Evolutionary conservation across 2,113 vertebrate species (phyloP).

Genomic region (Notarius lentiginosus): DNA sequence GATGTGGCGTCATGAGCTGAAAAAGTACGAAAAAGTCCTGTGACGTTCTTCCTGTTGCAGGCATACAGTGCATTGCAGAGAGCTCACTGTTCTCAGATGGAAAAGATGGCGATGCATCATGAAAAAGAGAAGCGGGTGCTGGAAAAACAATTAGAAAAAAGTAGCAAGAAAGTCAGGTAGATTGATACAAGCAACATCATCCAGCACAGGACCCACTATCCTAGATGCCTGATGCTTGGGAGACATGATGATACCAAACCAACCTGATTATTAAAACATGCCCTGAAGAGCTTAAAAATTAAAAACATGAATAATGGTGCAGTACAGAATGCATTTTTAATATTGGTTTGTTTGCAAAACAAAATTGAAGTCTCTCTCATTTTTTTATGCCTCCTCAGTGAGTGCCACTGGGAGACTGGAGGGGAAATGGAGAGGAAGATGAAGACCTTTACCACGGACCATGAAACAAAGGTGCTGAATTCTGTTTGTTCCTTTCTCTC

Average conservation of each 20-base stretch:
- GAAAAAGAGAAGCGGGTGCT: constrained; percentile 88
- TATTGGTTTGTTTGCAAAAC: not conserved
- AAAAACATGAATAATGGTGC: constrained; percentile 20
- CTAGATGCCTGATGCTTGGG: not conserved
- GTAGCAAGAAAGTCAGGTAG: constrained; percentile 93
- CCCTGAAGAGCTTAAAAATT: not conserved
- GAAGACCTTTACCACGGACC: constrained; percentile 84
- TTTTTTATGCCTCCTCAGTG: constrained; percentile 71
- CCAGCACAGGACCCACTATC: not conserved
- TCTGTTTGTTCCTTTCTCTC: constrained; percentile 12
- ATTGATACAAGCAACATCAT: not conserved
- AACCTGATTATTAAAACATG: constrained; percentile 23
- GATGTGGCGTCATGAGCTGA: not conserved
- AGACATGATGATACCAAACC: not conserved
- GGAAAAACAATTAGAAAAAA: constrained; percentile 92
- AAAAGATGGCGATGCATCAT: constrained; percentile 89
- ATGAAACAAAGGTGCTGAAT: constrained; percentile 88
- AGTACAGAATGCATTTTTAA: constrained; percentile 15
- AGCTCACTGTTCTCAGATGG: constrained; percentile 88
- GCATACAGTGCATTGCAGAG: constrained; percentile 91
- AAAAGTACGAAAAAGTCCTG: not conserved
- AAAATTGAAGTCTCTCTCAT: not conserved
- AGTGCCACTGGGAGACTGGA: constrained; percentile 91
- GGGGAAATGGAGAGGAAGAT: constrained; percentile 96
- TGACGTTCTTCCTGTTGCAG: constrained; percentile 67